phyloP scores from a whole-genome alignment of 2,888 invertebrate species.

The Orthonevra nobilis region DNA sequence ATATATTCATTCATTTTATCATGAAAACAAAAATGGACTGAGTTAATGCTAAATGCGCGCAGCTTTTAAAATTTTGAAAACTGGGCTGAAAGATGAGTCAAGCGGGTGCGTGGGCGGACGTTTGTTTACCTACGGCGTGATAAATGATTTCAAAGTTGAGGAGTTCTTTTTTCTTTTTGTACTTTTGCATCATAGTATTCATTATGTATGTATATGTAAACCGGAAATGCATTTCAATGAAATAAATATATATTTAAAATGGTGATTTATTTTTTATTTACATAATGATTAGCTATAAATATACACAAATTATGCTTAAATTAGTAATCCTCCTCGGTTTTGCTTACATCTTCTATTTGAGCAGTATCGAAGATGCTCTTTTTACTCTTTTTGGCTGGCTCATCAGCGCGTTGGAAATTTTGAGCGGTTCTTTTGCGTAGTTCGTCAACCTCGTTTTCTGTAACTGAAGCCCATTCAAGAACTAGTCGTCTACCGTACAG shows the following conservation, averaged over 20 bases:
- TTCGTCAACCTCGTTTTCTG: slow-evolving; percentile 88
- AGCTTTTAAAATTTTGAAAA: neutral
- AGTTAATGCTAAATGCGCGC: slow-evolving; percentile 13
- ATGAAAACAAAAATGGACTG: slow-evolving; percentile 50
- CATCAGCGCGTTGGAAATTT: slow-evolving; percentile 81
- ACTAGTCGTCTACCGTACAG: slow-evolving; percentile 97
- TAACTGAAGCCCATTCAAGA: slow-evolving; percentile 90
- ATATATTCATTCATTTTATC: slow-evolving; percentile 27
- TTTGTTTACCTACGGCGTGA: slow-evolving; percentile 22
- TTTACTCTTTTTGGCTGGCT: slow-evolving; percentile 78
- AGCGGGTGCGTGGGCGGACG: slow-evolving; percentile 8
- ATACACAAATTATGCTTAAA: slow-evolving; percentile 54
- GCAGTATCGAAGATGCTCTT: slow-evolving; percentile 80
- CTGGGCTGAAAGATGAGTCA: slow-evolving; percentile 5
- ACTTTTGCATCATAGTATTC: slow-evolving; percentile 62
- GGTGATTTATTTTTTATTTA: slow-evolving; percentile 71
- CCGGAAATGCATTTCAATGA: slow-evolving; percentile 52
- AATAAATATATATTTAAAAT: slow-evolving; percentile 71
- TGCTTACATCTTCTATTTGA: slow-evolving; percentile 60
- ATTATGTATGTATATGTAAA: slow-evolving; percentile 51
- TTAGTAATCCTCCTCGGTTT: slow-evolving; percentile 70
- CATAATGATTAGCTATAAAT: slow-evolving; percentile 74
- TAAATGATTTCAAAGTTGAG: slow-evolving; percentile 36
- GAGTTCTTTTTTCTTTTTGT: slow-evolving; percentile 48
- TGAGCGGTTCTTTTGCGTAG: slow-evolving; percentile 92